Conservation (phyloP, 1,140 invertebrate genomes). For the Drosophila subpulchrella region DNA sequence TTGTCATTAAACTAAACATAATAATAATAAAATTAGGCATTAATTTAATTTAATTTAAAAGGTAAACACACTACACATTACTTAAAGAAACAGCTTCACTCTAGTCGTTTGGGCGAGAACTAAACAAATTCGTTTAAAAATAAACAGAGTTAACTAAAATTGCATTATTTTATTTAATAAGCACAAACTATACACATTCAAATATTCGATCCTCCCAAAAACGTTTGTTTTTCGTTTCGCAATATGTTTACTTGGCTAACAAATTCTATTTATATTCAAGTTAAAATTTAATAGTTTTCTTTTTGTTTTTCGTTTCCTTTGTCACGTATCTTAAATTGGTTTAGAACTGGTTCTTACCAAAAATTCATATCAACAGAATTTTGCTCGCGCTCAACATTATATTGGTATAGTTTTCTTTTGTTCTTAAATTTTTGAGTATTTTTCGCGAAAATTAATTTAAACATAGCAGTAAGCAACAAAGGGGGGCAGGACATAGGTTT, state of each 20-base stretch:
- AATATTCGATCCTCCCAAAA: conserved; percentile 49
- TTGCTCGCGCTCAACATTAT: conserved; percentile 44
- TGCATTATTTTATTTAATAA: conserved; percentile 71
- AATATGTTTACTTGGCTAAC: conserved; percentile 79
- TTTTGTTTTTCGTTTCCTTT: conserved; percentile 38
- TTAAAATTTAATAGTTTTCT: conserved; percentile 75
- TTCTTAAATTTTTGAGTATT: conserved; percentile 58
- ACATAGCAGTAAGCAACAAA: conserved; percentile 81
- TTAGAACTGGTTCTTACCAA: conserved; percentile 69
- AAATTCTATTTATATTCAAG: conserved; percentile 81
- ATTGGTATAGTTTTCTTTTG: conserved; percentile 32
- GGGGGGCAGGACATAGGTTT: conserved; percentile 23
- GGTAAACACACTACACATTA: conserved; percentile 76
- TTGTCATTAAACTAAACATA: conserved; percentile 81
- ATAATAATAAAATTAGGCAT: conserved; percentile 73
- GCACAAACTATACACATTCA: conserved; percentile 79
- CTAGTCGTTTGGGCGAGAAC: conserved; percentile 58
- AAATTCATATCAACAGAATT: conserved; percentile 82
- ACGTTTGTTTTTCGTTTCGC: conserved; percentile 28
- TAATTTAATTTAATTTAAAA: conserved; percentile 80
- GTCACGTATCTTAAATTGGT: conserved; percentile 67
- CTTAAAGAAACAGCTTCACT: conserved; percentile 82
- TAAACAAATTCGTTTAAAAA: conserved; percentile 77
- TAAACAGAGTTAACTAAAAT: conserved; percentile 83
- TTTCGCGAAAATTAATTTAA: conserved; percentile 66